Evolutionary conservation across 2,113 vertebrate genomes (phyloP).

Genomic region (Hemicordylus capensis): DNA sequence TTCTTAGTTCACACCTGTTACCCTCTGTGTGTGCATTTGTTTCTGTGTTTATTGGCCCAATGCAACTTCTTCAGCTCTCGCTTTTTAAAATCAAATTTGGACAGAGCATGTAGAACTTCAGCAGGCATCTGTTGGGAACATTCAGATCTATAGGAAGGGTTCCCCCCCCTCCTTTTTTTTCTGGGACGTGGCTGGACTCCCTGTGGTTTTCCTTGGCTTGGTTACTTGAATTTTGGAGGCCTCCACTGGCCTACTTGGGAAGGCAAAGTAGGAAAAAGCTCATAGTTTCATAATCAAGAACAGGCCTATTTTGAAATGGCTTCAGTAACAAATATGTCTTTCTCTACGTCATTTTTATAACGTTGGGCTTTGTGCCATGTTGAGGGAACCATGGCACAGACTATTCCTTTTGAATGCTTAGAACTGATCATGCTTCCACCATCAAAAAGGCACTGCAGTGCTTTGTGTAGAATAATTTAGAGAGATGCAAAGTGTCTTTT

Average conservation of each 20-base stretch:
- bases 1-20: neutral
- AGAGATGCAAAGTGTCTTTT: neutral
- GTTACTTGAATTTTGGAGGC: slow-evolving; percentile 19
- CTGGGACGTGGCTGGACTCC: slow-evolving; percentile 35
- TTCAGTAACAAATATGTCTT: slow-evolving; percentile 10
- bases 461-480: neutral
- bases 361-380: neutral
- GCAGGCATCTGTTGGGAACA: neutral
- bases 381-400: neutral
- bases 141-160: slow-evolving; percentile 22
- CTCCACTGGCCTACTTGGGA: slow-evolving; percentile 28
- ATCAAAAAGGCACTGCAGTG: neutral
- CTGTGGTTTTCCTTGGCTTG: slow-evolving; percentile 48
- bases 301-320: neutral
- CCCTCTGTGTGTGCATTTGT: neutral
- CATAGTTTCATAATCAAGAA: slow-evolving; percentile 21
- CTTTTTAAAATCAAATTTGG: neutral
- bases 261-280: slow-evolving; percentile 25
- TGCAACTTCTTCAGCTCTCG: neutral
- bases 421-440: neutral
- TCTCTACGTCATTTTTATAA: neutral
- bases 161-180: neutral
- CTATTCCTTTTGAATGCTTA: neutral
- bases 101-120: neutral
- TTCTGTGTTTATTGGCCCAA: neutral